Base-by-base conservation (phyloP, 1,140 invertebrate species). In the Aphaenogaster ashmeadi region DNA sequence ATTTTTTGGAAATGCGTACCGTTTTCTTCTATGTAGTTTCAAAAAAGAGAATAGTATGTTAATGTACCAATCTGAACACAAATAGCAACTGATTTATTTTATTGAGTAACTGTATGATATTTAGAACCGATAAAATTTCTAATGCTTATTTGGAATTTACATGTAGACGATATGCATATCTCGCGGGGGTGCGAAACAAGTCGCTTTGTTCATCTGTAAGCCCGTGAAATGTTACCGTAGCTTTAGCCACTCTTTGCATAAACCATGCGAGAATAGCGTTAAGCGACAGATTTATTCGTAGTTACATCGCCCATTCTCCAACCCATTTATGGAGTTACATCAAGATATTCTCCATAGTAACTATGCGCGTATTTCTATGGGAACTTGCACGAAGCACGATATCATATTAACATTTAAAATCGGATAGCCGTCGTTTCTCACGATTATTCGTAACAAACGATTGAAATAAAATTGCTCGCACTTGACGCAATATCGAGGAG, bases 141-240 rank as follows among this genome's bases (percentile, higher is more conserved):
- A 41, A 44, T 11, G 74, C 27, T 78, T 41, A 13, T n/a, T 64
- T 44, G 18, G 44, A 66, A 33, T 79, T 79, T 66, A 79, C n/a
- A 27, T 33, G 33, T 15, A 36, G 5, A 38, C 9, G 9, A 36
- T 66, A 64, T 64, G 58, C 38, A 56, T 36, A 50, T 50, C 18
- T 47, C 18, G 13, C 21, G 60, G 1, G n/a, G 7, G 3, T 36
- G 58, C 13, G 44, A 69, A n/a, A 80, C 33, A n/a, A 78, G 41
- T 47, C 27, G 52, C 21, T 78, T 74, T 36, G 33, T 62, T 86
- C 47, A 60, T 60, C 27, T 75, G 27, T 75, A 50, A 84, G 41
- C 44, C 33, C 41, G 69, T 84, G 80, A 74, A 60, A 84, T 60
- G 69, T 84, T 84, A 50, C 69, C 7, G 50, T 71, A 75, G 69